Conservation (phyloP, 2,888 invertebrate species). For the Pherbina coryleti region DNA sequence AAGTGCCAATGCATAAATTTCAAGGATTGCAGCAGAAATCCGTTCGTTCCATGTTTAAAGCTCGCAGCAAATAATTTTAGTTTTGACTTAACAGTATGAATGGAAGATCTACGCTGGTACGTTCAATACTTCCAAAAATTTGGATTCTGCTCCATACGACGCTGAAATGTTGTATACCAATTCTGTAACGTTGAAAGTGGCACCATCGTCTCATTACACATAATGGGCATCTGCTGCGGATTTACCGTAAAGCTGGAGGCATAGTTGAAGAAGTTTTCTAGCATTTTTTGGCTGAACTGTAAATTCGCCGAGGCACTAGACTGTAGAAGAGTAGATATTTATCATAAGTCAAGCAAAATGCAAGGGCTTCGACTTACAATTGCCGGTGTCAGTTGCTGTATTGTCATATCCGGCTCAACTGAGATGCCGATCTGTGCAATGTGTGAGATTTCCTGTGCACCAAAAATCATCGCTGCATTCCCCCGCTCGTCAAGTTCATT, state of each 20-base stretch:
- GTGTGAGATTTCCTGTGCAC: constrained; percentile 84
- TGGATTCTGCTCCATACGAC: constrained; percentile 89
- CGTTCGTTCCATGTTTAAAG: background rate
- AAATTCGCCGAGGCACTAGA: constrained; percentile 72
- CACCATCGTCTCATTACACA: constrained; percentile 82
- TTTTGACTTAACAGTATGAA: constrained; percentile 11
- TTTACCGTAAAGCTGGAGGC: constrained; percentile 89
- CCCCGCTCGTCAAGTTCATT: constrained; percentile 74
- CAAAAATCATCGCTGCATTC: constrained; percentile 75
- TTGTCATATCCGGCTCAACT: constrained; percentile 78
- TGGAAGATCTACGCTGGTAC: background rate
- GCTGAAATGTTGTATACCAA: constrained; percentile 95
- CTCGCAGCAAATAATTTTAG: background rate
- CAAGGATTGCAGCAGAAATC: no score
- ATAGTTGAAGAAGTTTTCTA: constrained; percentile 93
- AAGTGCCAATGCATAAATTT: no score
- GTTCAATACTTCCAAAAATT: constrained; percentile 86
- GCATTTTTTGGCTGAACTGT: constrained; percentile 89
- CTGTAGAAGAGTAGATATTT: constrained; percentile 50
- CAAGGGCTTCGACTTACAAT: constrained; percentile 58
- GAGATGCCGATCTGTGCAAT: constrained; percentile 94
- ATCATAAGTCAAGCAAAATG: background rate
- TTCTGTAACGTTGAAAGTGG: constrained; percentile 89
- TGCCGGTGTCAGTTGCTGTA: constrained; percentile 70
- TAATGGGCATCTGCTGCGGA: constrained; percentile 83